Evolutionary conservation across 2,113 vertebrate species (phyloP), one percentile per base, ranked within the genome.

Genomic region (Eidolon helvum): DNA sequence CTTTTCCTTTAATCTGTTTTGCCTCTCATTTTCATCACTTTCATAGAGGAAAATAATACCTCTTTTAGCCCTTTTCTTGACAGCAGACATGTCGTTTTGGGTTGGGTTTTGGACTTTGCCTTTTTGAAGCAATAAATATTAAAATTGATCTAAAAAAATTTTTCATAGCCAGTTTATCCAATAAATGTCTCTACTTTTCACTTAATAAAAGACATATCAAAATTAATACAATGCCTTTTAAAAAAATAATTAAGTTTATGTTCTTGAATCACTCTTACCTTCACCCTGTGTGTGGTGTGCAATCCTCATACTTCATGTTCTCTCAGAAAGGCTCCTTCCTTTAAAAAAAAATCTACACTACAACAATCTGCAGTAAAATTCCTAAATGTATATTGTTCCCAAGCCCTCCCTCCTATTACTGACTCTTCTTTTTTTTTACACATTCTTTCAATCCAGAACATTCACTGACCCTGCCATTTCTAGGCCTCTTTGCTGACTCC

Each of bases 131-230:
- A 95, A 90, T 30, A 75, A 55, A 77, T 35, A 69, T 80, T 65
- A 91, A 33, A 30, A 50, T 61, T 66, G 92, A 84, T 90, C 61
- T 53, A 40, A 85, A 85, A 93, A 61, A 61, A 21, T 35, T 5
- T 82, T 71, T 61, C 35, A 16, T 68, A 57, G 11, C 18, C 87
- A 75, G 12, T 80, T 38, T 48, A 45, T 16, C 43, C 40, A 90
- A 63, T 69, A 90, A 90, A 75, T 35, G 19, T 50, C 48, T 74
- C 69, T 59, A 8, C 35, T 74, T 87, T 45, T 68, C 55, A 92
- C 48, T 90, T 74, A 63, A 53, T 83, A 40, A 89, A 92, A 85
- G 78, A 94, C 21, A 63, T 55, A 90, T 50, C 38, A 91, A 79
- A 84, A 87, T 65, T 87, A 71, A 68, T 21, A 30, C 10, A 68